A percentile compares a stretch with the other conserved stretches of the same genome.
Evolutionary conservation across 2,113 vertebrate genomes (phyloP).

Genomic region (Hippopotamus amphibius): DNA sequence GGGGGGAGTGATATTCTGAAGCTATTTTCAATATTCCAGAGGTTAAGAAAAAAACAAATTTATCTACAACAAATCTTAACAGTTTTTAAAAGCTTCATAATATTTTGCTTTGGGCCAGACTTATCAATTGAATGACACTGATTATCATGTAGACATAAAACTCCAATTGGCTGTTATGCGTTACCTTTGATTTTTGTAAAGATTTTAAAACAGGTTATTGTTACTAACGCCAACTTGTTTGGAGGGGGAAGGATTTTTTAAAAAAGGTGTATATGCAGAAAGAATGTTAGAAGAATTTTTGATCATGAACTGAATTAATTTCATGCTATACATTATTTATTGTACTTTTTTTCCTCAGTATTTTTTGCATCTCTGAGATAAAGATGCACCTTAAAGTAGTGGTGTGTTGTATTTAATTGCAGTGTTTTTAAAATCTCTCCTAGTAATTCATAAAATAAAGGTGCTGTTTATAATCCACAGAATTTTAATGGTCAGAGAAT

Average conservation of each 20-base stretch:
- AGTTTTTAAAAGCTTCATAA: background rate
- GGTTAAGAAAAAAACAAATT: background rate
- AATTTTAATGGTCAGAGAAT: slow-evolving; percentile 1
- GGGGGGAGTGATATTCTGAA: background rate
- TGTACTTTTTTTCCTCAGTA: background rate
- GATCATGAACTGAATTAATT: background rate
- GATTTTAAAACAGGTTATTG: background rate
- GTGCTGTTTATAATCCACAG: background rate
- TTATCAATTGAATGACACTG: background rate
- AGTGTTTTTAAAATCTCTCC: background rate
- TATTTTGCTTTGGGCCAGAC: background rate
- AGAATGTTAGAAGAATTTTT: background rate
- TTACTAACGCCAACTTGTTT: background rate
- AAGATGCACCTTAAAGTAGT: background rate
- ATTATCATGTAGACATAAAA: background rate
- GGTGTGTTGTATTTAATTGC: background rate
- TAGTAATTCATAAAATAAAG: background rate
- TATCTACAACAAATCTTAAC: background rate
- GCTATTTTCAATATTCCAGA: slow-evolving; percentile 26
- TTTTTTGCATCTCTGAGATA: background rate
- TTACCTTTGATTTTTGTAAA: background rate
- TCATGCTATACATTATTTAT: background rate
- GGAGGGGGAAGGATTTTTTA: background rate
- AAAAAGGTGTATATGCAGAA: background rate
- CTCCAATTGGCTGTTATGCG: background rate